phyloP scores from a whole-genome alignment of 2,888 invertebrate species.

The Drosophila algonquin region DNA sequence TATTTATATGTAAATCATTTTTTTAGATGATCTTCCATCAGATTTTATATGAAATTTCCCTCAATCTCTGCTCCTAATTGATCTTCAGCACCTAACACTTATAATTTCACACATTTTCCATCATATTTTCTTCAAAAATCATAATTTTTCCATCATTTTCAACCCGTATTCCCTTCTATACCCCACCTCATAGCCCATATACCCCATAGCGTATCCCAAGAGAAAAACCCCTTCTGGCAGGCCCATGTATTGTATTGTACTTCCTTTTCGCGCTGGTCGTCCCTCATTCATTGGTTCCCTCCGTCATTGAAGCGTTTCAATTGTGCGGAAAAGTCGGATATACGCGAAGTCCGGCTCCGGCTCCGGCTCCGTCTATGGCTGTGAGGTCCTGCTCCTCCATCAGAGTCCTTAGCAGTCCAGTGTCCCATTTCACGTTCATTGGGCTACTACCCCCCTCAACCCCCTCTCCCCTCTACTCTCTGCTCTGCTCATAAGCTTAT shows the following conservation, averaged over 20 bases:
- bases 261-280: conserved; percentile 48
- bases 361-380: neutral
- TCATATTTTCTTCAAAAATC: neutral
- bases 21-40: too few relatives aligned
- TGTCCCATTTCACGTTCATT: neutral
- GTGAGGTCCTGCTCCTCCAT: too few relatives aligned
- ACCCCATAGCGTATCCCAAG: conserved; percentile 17
- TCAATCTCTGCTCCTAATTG: too few relatives aligned
- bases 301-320: conserved; percentile 71
- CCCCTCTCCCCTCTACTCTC: neutral
- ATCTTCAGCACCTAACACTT: too few relatives aligned
- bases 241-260: conserved; percentile 31
- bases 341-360: conserved; percentile 22
- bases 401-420: conserved; percentile 1
- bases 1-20: neutral
- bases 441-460: neutral
- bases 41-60: too few relatives aligned
- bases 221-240: neutral
- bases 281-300: conserved; percentile 58
- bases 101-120: too few relatives aligned
- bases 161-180: neutral
- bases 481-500: conserved; percentile 59
- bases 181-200: neutral
- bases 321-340: conserved; percentile 71
- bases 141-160: too few relatives aligned